Evolutionary conservation across 2,888 invertebrate genomes (phyloP).

Genomic region (Nebria salina): DNA sequence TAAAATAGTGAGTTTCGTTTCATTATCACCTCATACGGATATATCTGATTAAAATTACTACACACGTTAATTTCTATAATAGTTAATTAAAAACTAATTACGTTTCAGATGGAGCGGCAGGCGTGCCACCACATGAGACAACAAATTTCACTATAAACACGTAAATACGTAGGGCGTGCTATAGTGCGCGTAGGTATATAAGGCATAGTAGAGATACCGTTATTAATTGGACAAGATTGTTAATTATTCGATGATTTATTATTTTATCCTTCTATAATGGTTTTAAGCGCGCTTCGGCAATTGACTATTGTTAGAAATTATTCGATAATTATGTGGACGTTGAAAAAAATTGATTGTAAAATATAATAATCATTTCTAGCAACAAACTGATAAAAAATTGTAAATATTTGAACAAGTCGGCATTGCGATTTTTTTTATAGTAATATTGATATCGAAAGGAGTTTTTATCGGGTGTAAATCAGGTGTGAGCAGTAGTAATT

Average conservation of each 20-base stretch:
- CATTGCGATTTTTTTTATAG: no score
- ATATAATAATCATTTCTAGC: no score
- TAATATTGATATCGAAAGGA: no score
- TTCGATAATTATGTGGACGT: background rate
- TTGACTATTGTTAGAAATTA: constrained; percentile 11
- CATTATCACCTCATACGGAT: constrained; percentile 24
- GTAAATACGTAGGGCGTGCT: constrained; percentile 17
- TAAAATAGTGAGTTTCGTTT: background rate
- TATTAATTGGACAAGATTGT: constrained; percentile 36
- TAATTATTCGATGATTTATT: constrained; percentile 41
- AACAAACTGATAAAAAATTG: constrained; percentile 12
- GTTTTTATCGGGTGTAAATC: background rate
- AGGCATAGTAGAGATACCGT: constrained; percentile 13
- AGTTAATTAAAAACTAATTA: constrained; percentile 43
- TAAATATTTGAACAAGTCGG: background rate
- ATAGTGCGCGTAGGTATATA: constrained; percentile 16
- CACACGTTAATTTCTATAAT: constrained; percentile 41
- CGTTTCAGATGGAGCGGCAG: constrained; percentile 24
- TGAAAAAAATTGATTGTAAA: no score
- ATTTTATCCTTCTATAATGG: constrained; percentile 11
- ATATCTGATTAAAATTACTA: constrained; percentile 28
- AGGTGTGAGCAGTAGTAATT: background rate
- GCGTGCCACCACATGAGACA: constrained; percentile 23
- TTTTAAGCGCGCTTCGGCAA: constrained; percentile 23
- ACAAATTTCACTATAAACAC: constrained; percentile 27